Base-by-base conservation (phyloP, 2,797 vertebrate genomes). In the Neopelma chrysocephalum region DNA sequence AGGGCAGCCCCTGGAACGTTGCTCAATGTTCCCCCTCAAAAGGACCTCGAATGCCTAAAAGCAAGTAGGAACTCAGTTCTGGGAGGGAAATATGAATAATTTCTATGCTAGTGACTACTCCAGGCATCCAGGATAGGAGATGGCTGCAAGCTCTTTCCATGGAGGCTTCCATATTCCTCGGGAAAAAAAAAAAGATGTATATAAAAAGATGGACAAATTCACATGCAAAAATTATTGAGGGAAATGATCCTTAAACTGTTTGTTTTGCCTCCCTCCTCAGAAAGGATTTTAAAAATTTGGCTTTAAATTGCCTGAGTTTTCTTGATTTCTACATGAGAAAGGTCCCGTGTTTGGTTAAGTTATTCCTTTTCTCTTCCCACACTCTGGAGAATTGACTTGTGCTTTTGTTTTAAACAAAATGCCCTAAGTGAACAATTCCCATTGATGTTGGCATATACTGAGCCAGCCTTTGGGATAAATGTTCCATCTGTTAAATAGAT, bases 391-490 rank as follows among this genome's bases (percentile, higher is more conserved):
- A 56, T 0, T 27, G 36, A 76, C 34, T 43, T 32, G 58, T 76
- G 56, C 36, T 66, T 22, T 32, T 60, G 21, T 66, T 87, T 85
- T 68, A 42, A 92, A 45, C 23, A 45, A 45, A 57, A 60, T 61
- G 21, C 9, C 32, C 36, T 47, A 27, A 12, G 42, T 34, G 54
- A 36, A 42, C 22, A 7, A 81, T 68, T 36, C 48, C 48, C 50
- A 32, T 1, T 68, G 51, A 54, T 3, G 0, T 20, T 12, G 3
- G 15, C 34, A 18, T 23, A 40, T 20, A 38, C 0, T 4, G 45
- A 61, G 70, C 7, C 42, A 61, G 32, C 7, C 40, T 85, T 65
- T 68, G 57, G 58, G 77, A 69, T 72, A 66, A 77, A 70, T 16
- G 8, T 45, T 78, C 25, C 45, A 54, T 23, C 12, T 58, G 26